phyloP scores from a whole-genome alignment of 2,113 vertebrate species.

The Glaucidium brasilianum region DNA sequence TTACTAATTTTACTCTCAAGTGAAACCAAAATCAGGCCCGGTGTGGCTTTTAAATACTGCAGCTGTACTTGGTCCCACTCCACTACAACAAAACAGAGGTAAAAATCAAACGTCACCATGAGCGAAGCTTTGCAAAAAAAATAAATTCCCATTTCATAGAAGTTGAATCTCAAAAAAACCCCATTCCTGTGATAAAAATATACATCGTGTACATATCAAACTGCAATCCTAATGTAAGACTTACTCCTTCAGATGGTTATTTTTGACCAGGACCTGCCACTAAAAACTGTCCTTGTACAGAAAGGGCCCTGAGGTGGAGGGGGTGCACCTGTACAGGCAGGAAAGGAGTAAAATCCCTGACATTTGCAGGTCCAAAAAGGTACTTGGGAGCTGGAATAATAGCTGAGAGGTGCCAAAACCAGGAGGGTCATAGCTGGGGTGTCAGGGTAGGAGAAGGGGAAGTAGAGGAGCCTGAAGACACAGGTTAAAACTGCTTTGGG shows the following conservation, averaged over 20 bases:
- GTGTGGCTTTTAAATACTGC: neutral
- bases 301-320: neutral
- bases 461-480: neutral
- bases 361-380: neutral
- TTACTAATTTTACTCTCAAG: neutral
- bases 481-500: neutral
- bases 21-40: neutral
- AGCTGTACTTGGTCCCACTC: neutral
- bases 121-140: neutral
- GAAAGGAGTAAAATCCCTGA: neutral
- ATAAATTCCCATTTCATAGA: neutral
- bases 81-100: neutral
- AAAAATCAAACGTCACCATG: neutral
- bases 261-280: neutral
- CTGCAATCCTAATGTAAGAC: no score
- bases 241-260: neutral
- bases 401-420: neutral
- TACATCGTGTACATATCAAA: accelerated
- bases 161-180: neutral
- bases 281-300: neutral
- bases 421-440: neutral
- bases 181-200: neutral
- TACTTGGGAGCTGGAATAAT: neutral
- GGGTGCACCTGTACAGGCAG: neutral
- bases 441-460: neutral